Conservation (phyloP, 92 coral and sea anemone genomes). For the Epizoanthus ramosus region DNA sequence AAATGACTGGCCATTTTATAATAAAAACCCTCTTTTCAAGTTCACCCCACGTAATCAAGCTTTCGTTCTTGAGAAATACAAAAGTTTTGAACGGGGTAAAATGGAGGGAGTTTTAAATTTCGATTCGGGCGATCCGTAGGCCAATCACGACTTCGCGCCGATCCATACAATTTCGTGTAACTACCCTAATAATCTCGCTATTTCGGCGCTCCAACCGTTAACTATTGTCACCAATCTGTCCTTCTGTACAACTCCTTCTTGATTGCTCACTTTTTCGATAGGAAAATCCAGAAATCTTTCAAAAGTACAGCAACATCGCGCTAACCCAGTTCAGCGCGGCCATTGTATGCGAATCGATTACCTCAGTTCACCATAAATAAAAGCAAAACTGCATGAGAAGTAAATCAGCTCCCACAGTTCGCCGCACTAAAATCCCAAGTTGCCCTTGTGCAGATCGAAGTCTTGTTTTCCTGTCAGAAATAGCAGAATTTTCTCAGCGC, state of each 20-base stretch:
- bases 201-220: slow-evolving; percentile 53
- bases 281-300: slow-evolving; percentile 53
- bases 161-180: slow-evolving; percentile 82
- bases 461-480: slow-evolving; percentile 51
- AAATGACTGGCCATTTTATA: slow-evolving; percentile 88
- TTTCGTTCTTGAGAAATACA: slow-evolving; percentile 70
- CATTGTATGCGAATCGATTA: slow-evolving; percentile 89
- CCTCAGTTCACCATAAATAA: slow-evolving; percentile 92
- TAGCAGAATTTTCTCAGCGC: slow-evolving; percentile 61
- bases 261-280: slow-evolving; percentile 45
- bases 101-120: slow-evolving; percentile 98
- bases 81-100: slow-evolving; percentile 83
- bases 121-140: slow-evolving; percentile 78
- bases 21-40: slow-evolving; percentile 63
- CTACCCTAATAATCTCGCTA: slow-evolving; percentile 55
- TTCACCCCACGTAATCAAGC: slow-evolving; percentile 70
- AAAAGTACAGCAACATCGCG: slow-evolving; percentile 83
- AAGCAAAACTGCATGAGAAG: slow-evolving; percentile 85
- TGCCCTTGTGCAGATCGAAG: slow-evolving; percentile 51
- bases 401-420: slow-evolving; percentile 65
- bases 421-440: slow-evolving; percentile 65
- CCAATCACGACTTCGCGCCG: slow-evolving; percentile 88
- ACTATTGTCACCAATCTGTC: slow-evolving; percentile 50
- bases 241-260: slow-evolving; percentile 45
- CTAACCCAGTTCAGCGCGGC: slow-evolving; percentile 78